Conservation (phyloP, 1,140 invertebrate genomes). For the Scylla paramamosain region DNA sequence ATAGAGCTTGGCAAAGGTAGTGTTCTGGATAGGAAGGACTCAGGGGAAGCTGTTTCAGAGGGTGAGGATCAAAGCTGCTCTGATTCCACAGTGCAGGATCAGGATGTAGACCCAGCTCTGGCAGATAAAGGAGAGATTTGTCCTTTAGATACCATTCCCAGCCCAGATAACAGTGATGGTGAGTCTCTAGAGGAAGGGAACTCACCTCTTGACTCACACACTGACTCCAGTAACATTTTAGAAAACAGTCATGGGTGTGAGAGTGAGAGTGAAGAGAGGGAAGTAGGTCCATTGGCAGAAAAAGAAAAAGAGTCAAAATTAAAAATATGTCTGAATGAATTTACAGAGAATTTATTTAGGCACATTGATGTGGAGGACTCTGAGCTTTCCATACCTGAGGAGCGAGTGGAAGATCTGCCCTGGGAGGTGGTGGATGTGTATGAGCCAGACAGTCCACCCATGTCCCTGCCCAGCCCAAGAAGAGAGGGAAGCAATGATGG, state of each 20-base stretch:
- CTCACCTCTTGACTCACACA: no score
- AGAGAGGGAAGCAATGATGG: not conserved
- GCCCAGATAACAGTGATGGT: no score
- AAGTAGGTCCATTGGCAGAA: not conserved
- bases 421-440: conserved; percentile 49
- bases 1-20: not conserved
- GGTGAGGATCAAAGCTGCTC: not conserved
- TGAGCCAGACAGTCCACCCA: conserved; percentile 10
- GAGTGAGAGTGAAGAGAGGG: no score
- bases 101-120: no score
- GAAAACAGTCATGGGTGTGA: no score
- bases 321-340: conserved; percentile 49
- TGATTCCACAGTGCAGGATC: no score
- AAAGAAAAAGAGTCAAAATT: not conserved
- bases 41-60: not conserved
- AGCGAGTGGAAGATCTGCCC: not conserved
- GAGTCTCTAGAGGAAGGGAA: no score
- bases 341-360: conserved; percentile 66
- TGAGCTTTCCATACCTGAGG: conserved; percentile 48
- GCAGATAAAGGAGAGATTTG: no score
- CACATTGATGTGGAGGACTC: conserved; percentile 62
- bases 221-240: no score
- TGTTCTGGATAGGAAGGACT: not conserved
- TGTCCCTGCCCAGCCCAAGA: not conserved
- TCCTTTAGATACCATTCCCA: no score